Base-by-base conservation (phyloP, 2,797 vertebrate species). In the Oreochromis grahami region DNA sequence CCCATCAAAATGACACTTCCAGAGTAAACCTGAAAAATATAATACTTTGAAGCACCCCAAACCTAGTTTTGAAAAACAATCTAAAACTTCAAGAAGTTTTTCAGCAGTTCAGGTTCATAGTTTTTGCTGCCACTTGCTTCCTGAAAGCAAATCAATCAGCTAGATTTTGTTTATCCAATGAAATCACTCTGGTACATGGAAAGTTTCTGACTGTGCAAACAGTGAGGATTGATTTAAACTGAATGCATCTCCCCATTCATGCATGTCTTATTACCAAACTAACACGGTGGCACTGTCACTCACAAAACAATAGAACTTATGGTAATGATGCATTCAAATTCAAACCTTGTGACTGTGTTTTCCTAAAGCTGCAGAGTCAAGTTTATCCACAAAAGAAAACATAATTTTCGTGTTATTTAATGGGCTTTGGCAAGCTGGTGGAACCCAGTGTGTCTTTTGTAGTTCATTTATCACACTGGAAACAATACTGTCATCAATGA, bases 1-100 rank as follows among this genome's bases (percentile, higher is more conserved):
- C 83, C 76, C 89, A 63, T 93, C 91, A 92, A 86, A 83, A 9
- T 90, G 90, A 93, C 89, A 93, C 79, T 87, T 92, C 43, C 63
- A 81, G 80, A 82, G 84, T 85, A 80, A 89, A 81, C 63, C 83
- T 91, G 77, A 91, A 86, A 92, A 92, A 88, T 83, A 78, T 56
- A 81, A 84, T 63, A 87, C 82, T 86, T 48, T 85, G 55, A 92
- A 88, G 60, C 53, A 65, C 34, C 70, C n/a, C 32, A 19, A 76
- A 85, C 77, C 45, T 43, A 70, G 80, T 84, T 91, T 74, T 81
- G 26, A 81, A 78, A 88, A 88, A 84, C 78, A 48, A 79, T 87
- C 78, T 81, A 45, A 86, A 90, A 85, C 50, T 84, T 90, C 72
- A 86, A 81, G 78, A 60, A 21, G 19, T 43, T 77, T 82, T 56